Evolutionary conservation across 2,113 vertebrate species (phyloP).

Genomic region (Actinemys pallida): DNA sequence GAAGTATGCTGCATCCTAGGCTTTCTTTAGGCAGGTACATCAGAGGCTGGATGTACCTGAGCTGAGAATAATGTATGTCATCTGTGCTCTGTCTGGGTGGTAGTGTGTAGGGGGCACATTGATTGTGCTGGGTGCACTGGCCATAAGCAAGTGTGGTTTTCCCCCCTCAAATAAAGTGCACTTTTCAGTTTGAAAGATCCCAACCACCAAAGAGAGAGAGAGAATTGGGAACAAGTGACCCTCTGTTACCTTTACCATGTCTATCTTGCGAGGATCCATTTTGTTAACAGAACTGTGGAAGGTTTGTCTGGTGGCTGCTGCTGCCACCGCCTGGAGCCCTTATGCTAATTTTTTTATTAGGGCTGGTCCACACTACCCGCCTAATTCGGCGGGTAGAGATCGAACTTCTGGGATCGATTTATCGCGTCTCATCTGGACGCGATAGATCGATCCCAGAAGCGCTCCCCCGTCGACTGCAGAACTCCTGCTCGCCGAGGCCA

Average conservation of each 20-base stretch:
- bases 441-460: too few relatives aligned
- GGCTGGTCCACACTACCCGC: too few relatives aligned
- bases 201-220: fast-evolving
- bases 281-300: background rate
- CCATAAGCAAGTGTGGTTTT: background rate
- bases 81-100: background rate
- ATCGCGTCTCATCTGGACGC: too few relatives aligned
- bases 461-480: too few relatives aligned
- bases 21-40: background rate
- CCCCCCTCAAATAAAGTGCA: background rate
- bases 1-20: background rate
- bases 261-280: background rate
- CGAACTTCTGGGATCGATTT: too few relatives aligned
- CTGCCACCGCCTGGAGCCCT: background rate
- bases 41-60: background rate
- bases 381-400: too few relatives aligned
- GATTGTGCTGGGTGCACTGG: background rate
- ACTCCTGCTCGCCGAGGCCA: too few relatives aligned
- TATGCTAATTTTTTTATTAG: background rate
- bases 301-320: background rate
- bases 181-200: background rate
- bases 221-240: background rate
- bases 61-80: background rate
- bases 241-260: background rate
- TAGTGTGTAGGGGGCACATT: background rate